Evolutionary conservation across 1,140 invertebrate species (phyloP), one percentile per base, ranked within the genome.

Genomic region (Aporrectodea caliginosa): DNA sequence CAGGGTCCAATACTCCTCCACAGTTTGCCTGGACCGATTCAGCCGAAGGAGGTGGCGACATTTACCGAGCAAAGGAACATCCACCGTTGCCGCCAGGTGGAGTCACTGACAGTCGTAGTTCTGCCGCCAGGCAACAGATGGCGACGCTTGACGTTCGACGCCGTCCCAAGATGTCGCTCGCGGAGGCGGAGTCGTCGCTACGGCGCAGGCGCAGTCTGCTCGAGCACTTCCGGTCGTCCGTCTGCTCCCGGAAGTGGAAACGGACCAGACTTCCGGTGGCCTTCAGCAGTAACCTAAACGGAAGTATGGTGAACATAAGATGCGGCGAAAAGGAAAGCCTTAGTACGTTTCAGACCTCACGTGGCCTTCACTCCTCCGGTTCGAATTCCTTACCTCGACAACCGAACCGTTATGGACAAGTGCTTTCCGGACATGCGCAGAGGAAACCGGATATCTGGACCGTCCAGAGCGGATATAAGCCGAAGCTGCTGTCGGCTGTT

Each of bases 291-390:
- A 79, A 79, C 72, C 30, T 35, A 29, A 79, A 79, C 33, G 78
- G 78, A 16, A 79, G 78, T 71, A 79, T 79, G 78, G 78, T 79
- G 16, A 71, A 79, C 71, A 68, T 79, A 1, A 70, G 78, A 30
- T 79, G 78, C 33, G 78, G 71, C 0, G 33, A 35, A 22, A 29
- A 27, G 22, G 73, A 68, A 1, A 43, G 33, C 31, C 35, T 43
- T 12, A 29, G 71, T 16, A 75, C 78, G 16, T 75, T 79, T 33
- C 34, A 58, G 6, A 22, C 43, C 43, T 12, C 6, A 6, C 43
- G 43, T 22, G 6, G 43, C 43, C 43, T 58, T 58, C 6, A 58
- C 43, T 6, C 43, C 43, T 58, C 43, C 43, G 6, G 43, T 58
- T 12, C 43, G 43, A 22, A 6, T 6, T 58, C 43, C 43, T 22